Conservation (phyloP, 1,140 invertebrate genomes). For the Cotesia typhae region DNA sequence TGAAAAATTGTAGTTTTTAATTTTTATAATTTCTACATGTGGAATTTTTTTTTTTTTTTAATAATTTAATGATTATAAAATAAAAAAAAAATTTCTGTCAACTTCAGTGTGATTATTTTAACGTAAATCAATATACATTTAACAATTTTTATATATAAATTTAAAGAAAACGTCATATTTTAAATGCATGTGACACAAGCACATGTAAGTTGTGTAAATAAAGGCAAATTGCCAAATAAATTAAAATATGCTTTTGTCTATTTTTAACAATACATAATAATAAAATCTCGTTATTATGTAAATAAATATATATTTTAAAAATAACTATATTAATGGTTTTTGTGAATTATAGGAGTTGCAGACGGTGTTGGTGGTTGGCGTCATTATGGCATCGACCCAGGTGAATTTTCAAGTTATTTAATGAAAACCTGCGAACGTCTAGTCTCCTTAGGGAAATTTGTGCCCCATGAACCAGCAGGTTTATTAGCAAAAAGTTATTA, state of each 20-base stretch:
- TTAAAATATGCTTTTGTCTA: neutral
- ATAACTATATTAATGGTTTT: constrained; percentile 6
- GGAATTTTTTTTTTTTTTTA: too few relatives aligned
- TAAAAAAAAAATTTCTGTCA: too few relatives aligned
- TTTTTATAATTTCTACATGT: too few relatives aligned
- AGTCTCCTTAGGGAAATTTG: constrained; percentile 87
- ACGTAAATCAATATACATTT: too few relatives aligned
- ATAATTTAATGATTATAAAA: too few relatives aligned
- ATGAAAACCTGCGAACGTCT: constrained; percentile 95
- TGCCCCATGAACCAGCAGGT: constrained; percentile 83
- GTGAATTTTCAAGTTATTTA: constrained; percentile 90
- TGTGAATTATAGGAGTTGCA: constrained; percentile 80
- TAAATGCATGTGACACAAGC: neutral
- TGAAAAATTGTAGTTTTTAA: too few relatives aligned
- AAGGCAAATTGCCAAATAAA: constrained; percentile 36
- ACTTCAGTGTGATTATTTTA: too few relatives aligned
- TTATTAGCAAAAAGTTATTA: constrained; percentile 90
- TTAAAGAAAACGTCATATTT: neutral
- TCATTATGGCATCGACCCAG: constrained; percentile 96
- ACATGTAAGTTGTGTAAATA: constrained; percentile 35
- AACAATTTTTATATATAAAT: constrained; percentile 6
- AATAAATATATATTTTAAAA: too few relatives aligned
- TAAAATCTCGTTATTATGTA: too few relatives aligned
- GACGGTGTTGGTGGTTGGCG: constrained; percentile 98
- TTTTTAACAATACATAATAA: constrained; percentile 20